Evolutionary conservation across 2,888 invertebrate species (phyloP), one percentile per base, ranked within the genome.

Genomic region (Drepana falcataria): DNA sequence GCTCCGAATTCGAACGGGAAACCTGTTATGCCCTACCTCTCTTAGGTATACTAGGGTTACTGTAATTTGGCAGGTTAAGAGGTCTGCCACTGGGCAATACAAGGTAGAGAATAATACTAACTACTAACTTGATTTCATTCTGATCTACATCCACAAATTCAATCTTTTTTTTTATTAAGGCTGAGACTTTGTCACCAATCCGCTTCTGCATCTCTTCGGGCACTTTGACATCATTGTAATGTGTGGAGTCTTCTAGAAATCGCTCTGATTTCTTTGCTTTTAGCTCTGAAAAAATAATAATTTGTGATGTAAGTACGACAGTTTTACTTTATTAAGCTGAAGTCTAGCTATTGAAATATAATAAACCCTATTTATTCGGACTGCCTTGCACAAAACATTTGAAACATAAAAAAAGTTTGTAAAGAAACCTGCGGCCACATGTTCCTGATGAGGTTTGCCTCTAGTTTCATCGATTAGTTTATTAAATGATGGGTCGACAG

Each of bases 151-250:
- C 79, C 21, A 91, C 77, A 82, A 85, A 91, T 63, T 87, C 77
- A n/a, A 91, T 65, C 57, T 81, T 81, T 59, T 81, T 84, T 48
- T 87, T 79, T 47, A 93, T 85, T 41, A 92, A 74, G 34, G 77
- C 79, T 1, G 92, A 88, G 48, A 93, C 72, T 75, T 92, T 91
- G 48, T 84, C 86, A 5, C 91, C 91, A 53, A 93, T 91, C 57
- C 76, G 81, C 47, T 79, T 85, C 66, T 92, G 92, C 77, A 93
- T 83, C 63, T 91, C 85, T 33, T 85, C 83, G 2, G 93, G 92
- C 1, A 93, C 91, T 66, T 87, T 88, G 0, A 91, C 81, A 71
- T 92, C 92, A 65, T 92, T 92, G 61, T 92, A 92, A 60, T 92
- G 92, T 47, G 88, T 82, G 5, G 92, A 77, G 59, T 79, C 83